Evolutionary conservation across 2,797 vertebrate genomes (phyloP).

Genomic region (Alcedo quadribrachys): DNA sequence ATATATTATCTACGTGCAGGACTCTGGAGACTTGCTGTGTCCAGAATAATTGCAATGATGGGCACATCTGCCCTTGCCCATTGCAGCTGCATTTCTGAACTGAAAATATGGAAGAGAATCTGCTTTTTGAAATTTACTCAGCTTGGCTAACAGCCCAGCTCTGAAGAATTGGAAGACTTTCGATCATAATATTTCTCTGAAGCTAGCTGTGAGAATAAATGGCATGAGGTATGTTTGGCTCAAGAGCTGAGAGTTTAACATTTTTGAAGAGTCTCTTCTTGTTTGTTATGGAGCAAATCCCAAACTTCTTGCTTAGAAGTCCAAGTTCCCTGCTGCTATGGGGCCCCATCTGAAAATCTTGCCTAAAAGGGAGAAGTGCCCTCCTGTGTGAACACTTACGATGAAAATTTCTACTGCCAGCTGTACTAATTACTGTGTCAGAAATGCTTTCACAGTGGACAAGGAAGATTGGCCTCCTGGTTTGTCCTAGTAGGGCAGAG

Average conservation of each 20-base stretch:
- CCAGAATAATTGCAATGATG: not conserved
- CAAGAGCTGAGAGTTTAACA: conserved; percentile 27
- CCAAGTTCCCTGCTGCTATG: not conserved
- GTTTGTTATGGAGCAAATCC: conserved; percentile 55
- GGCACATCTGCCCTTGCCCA: not conserved
- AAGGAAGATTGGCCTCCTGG: not conserved
- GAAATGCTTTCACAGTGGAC: not conserved
- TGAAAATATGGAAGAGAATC: not conserved
- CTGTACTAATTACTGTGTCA: not conserved
- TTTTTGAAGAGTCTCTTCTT: conserved; percentile 33
- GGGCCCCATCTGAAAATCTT: not conserved
- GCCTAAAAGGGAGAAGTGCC: not conserved
- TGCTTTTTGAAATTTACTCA: conserved; percentile 26
- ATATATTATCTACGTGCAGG: not conserved
- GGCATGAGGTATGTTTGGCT: conserved; percentile 39
- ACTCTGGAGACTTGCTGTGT: not conserved
- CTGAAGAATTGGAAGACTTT: conserved; percentile 54
- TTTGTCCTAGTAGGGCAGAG: not conserved
- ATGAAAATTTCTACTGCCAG: not conserved
- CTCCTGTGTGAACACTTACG: not conserved
- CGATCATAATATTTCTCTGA: conserved; percentile 63
- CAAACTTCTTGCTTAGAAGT: conserved; percentile 17
- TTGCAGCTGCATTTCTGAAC: not conserved
- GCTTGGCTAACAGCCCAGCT: conserved; percentile 40
- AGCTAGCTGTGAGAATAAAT: conserved; percentile 56